Evolutionary conservation across 2,888 invertebrate species (phyloP).

Genomic region (Dryobotodes eremita): DNA sequence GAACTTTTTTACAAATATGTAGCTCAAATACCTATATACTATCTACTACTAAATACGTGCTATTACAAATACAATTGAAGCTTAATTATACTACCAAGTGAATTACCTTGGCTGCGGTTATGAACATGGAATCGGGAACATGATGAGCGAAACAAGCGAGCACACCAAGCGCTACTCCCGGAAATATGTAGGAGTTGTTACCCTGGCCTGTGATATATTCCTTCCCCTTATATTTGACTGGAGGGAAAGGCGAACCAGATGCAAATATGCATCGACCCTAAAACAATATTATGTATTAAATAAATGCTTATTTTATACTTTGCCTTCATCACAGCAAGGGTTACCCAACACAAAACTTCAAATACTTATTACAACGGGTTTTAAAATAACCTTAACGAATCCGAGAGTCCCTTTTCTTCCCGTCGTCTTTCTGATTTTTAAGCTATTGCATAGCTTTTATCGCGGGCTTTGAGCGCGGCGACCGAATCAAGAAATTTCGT

Average conservation of each 20-base stretch:
- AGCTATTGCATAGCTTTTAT: too few relatives aligned
- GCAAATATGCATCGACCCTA: constrained; percentile 98
- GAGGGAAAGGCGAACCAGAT: constrained; percentile 98
- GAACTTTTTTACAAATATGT: background rate
- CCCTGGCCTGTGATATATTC: constrained; percentile 98
- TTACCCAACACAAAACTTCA: background rate
- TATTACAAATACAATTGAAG: background rate
- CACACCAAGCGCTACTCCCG: constrained; percentile 98
- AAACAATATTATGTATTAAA: constrained; percentile 57
- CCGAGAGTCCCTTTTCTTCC: background rate
- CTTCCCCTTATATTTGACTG: constrained; percentile 94
- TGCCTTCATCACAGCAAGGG: background rate
- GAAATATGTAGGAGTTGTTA: constrained; percentile 99
- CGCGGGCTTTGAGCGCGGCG: too few relatives aligned
- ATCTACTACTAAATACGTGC: background rate
- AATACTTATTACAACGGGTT: background rate
- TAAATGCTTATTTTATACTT: background rate
- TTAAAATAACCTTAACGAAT: background rate
- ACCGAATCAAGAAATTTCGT: too few relatives aligned
- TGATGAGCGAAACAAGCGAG: constrained; percentile 97
- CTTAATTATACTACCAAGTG: background rate
- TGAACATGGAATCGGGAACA: constrained; percentile 97
- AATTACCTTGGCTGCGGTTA: constrained; percentile 96
- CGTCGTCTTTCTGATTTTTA: too few relatives aligned
- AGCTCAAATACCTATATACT: background rate